Evolutionary conservation across 2,113 vertebrate genomes (phyloP).

Genomic region (Silurus asotus): DNA sequence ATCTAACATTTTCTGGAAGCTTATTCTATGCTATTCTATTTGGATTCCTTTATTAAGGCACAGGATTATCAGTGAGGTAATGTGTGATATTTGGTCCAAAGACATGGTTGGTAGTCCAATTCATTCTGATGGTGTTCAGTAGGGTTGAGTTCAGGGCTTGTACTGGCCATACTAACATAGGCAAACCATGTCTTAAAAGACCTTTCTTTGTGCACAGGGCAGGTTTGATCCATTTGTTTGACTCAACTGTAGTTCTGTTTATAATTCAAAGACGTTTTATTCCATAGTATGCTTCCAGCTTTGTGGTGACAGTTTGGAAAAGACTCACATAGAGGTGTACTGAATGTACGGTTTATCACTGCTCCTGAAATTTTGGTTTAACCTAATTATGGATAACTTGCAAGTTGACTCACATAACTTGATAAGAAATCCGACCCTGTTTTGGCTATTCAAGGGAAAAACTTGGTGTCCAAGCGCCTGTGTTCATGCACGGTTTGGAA

Average conservation of each 20-base stretch:
- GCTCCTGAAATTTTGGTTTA: not conserved
- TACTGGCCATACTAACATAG: not conserved
- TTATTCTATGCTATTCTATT: not conserved
- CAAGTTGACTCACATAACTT: not conserved
- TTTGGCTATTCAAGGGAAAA: slow-evolving; percentile 16
- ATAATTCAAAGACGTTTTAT: too few species aligned
- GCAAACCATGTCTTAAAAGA: not conserved
- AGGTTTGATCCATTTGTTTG: not conserved
- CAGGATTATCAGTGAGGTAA: not conserved
- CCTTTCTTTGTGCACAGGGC: not conserved
- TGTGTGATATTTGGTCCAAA: not conserved
- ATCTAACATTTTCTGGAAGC: not conserved
- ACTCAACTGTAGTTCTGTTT: too few species aligned
- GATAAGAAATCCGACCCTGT: not conserved
- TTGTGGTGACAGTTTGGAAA: too few species aligned
- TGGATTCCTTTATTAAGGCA: not conserved
- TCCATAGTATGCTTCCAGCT: too few species aligned
- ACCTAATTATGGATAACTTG: not conserved
- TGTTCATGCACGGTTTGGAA: slow-evolving; percentile 37
- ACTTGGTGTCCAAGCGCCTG: not conserved
- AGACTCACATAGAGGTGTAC: not conserved
- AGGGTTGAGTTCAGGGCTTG: not conserved
- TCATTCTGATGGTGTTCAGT: not conserved
- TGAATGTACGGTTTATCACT: not conserved
- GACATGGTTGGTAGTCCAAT: not conserved